Conservation (phyloP, 1,140 invertebrate genomes). For the Leptoteleia sp. region DNA sequence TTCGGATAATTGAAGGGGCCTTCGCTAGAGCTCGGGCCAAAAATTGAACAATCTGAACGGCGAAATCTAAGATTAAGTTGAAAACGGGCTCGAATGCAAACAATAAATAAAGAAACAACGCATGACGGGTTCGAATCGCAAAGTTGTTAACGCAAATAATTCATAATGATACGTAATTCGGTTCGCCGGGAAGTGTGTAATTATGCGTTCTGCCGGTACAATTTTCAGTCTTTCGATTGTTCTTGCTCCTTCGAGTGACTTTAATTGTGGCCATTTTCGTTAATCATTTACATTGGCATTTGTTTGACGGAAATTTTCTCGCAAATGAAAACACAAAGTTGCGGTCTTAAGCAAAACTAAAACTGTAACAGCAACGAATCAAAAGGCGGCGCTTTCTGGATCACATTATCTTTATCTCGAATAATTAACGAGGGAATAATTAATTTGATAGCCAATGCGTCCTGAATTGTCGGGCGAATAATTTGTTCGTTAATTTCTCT, state of each 20-base stretch:
- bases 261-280: conserved; percentile 15
- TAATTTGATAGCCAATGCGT: conserved; percentile 12
- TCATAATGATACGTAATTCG: conserved; percentile 35
- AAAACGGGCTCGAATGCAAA: too few relatives aligned
- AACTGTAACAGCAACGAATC: too few relatives aligned
- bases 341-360: too few relatives aligned
- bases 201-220: conserved; percentile 34
- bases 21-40: too few relatives aligned
- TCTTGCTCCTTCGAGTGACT: conserved; percentile 35
- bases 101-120: conserved; percentile 23
- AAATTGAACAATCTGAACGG: too few relatives aligned
- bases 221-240: conserved; percentile 46
- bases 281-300: neutral
- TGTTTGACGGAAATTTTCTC: too few relatives aligned
- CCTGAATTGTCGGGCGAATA: neutral
- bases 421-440: conserved; percentile 17
- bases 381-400: too few relatives aligned
- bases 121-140: conserved; percentile 16
- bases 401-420: conserved; percentile 1
- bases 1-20: conserved; percentile 3
- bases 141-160: conserved; percentile 28
- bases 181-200: conserved; percentile 37
- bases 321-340: too few relatives aligned
- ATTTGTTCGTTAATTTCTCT: conserved; percentile 21
- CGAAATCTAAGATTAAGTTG: too few relatives aligned